A percentile compares a stretch with the other conserved stretches of the same genome.
Evolutionary conservation across 2,888 invertebrate genomes (phyloP).

Genomic region (Strigamia transsilvanica): DNA sequence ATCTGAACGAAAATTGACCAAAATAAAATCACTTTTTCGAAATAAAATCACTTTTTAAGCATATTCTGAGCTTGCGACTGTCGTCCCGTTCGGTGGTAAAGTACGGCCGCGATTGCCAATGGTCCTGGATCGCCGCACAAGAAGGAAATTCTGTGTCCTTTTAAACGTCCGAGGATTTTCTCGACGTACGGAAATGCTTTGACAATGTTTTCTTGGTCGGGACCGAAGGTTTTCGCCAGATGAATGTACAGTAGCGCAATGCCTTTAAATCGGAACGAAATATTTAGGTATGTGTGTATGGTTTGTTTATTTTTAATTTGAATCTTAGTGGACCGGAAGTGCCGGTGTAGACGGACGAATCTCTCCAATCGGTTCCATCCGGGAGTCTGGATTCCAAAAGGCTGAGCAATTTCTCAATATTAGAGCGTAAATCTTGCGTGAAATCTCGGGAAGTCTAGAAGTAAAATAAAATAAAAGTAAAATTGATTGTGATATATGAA

Average conservation of each 20-base stretch:
- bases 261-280: conserved; percentile 62
- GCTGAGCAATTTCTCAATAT: conserved; percentile 50
- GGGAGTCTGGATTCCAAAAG: conserved; percentile 48
- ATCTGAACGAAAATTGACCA: conserved; percentile 63
- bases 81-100: conserved; percentile 70
- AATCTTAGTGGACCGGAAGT: conserved; percentile 67
- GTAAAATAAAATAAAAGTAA: background rate
- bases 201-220: conserved; percentile 64
- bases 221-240: conserved; percentile 61
- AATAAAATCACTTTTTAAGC: conserved; percentile 50
- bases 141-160: conserved; percentile 70
- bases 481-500: background rate
- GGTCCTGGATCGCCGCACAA: conserved; percentile 76
- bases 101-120: conserved; percentile 71
- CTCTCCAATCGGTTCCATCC: conserved; percentile 61
- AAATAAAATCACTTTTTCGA: background rate
- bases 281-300: background rate
- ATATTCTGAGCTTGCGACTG: conserved; percentile 67
- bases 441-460: background rate
- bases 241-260: conserved; percentile 73
- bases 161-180: conserved; percentile 64
- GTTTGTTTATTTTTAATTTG: background rate
- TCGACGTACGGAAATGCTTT: conserved; percentile 62
- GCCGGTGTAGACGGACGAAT: conserved; percentile 80
- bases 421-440: background rate